Percentiles rank a stretch among this genome's conserved stretches.
Conservation (phyloP, 2,888 invertebrate species). For the Noctua fimbriata region DNA sequence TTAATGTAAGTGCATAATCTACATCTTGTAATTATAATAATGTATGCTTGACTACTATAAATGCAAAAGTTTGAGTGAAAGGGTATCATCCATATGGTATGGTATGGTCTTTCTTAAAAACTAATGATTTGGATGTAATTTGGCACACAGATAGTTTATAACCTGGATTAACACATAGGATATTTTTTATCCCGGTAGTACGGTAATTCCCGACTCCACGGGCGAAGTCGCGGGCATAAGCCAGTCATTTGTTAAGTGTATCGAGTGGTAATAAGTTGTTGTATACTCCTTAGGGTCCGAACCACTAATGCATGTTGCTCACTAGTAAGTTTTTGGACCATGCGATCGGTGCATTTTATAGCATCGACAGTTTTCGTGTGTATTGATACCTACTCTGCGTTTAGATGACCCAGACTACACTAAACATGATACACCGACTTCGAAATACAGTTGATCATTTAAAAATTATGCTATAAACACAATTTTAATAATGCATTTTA, state of each 20-base stretch:
- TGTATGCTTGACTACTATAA: background rate
- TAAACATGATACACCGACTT: background rate
- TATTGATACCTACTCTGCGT: too few relatives aligned
- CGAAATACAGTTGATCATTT: background rate
- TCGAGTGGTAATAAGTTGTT: background rate
- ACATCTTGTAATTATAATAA: background rate
- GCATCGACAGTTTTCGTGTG: background rate
- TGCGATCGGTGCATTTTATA: background rate
- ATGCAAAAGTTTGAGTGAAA: background rate
- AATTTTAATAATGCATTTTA: background rate
- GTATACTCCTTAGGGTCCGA: background rate
- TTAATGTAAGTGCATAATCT: slow-evolving; percentile 74
- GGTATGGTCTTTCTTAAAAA: background rate
- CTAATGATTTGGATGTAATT: background rate
- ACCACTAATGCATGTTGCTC: background rate
- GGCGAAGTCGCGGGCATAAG: background rate
- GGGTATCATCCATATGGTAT: too few relatives aligned
- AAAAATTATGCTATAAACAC: background rate
- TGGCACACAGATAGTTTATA: too few relatives aligned
- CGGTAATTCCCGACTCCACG: background rate
- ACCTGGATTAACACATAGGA: too few relatives aligned
- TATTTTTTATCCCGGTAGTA: background rate
- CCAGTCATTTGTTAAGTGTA: background rate
- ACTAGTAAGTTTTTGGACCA: background rate
- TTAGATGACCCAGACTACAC: background rate